Base-by-base conservation (phyloP, 2,888 invertebrate genomes). In the Hermodice carunculata region DNA sequence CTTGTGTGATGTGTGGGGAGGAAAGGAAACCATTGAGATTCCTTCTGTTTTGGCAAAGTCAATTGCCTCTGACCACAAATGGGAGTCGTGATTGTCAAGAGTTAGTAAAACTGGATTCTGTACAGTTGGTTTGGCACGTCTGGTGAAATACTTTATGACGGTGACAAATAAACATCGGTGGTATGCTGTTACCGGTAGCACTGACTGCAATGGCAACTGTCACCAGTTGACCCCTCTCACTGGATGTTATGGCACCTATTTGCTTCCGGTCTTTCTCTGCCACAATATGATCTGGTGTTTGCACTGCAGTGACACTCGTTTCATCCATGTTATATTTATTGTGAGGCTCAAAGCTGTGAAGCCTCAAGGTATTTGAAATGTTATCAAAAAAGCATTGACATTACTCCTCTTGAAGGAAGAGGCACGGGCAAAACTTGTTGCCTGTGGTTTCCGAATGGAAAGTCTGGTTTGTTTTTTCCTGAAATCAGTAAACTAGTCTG, bases 341-440 rank as follows among this genome's bases (percentile, higher is more conserved):
- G 11, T 17, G 8, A 22, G 43, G 5, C 32, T 24, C 17, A 46
- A 62, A 56, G 6, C 24, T 40, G 34, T 43, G 31, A 3, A 26
- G 66, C 86, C 86, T 29, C 44, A 69, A 24, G 1, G 67, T 64
- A 19, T 29, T 42, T 1, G 43, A 34, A 22, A 69, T 48, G 26
- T 67, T 60, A 37, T 61, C 58, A 51, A 44, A 69, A 59, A 64
- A 69, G 8, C 32, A 19, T 19, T n/a, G 6, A 69, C 63, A 46
- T 68, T 70, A 17, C 51, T 58, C 29, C 40, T 40, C 51, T 72
- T 72, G 58, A 72, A 72, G 37, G 61, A 61, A 14, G 70, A 64
- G 2, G 63, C 64, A 26, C 71, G 19, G 17, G 53, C 42, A 17
- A 74, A 32, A 40, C 66, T 66, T 24, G 71, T 73, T 2, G 67